Evolutionary conservation across 2,797 vertebrate species (phyloP).

Genomic region (Eutrigla gurnardus): DNA sequence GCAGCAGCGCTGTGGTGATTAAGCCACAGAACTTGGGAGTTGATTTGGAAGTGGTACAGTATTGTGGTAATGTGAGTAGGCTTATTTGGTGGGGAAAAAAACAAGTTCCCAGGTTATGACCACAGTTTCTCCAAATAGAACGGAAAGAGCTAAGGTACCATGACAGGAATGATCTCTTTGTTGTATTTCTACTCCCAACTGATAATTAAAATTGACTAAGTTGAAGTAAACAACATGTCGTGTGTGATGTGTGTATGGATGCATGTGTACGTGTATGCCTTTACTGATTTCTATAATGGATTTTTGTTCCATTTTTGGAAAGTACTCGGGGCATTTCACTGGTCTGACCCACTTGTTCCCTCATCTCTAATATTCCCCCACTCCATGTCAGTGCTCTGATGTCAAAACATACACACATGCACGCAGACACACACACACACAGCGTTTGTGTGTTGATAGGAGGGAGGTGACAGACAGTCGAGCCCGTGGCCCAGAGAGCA

Average conservation of each 20-base stretch:
- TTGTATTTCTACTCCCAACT: slow-evolving; percentile 21
- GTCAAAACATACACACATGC: slow-evolving; percentile 55
- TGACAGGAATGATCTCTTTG: slow-evolving; percentile 33
- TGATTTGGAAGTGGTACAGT: slow-evolving; percentile 65
- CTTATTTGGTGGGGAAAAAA: slow-evolving; percentile 36
- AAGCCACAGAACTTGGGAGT: slow-evolving; percentile 66
- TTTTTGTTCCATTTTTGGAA: slow-evolving; percentile 74
- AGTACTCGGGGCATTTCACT: slow-evolving; percentile 52
- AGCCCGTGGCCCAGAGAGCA: slow-evolving; percentile 73
- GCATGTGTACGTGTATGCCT: slow-evolving; percentile 1
- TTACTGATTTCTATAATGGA: slow-evolving; percentile 56
- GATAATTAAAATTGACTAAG: slow-evolving; percentile 13
- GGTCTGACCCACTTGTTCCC: slow-evolving; percentile 72
- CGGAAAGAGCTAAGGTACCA: slow-evolving; percentile 24
- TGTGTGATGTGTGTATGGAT: slow-evolving; percentile 2
- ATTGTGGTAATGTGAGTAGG: slow-evolving; percentile 64
- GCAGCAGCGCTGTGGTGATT: slow-evolving; percentile 74
- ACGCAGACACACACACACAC: slow-evolving; percentile 21
- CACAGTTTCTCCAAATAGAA: slow-evolving; percentile 43
- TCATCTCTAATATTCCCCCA: slow-evolving; percentile 54
- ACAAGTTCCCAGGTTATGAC: slow-evolving; percentile 51
- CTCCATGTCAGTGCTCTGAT: slow-evolving; percentile 45
- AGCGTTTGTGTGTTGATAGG: slow-evolving; percentile 73
- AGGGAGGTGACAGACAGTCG: slow-evolving; percentile 77
- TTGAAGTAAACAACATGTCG: slow-evolving; percentile 27